phyloP scores from a whole-genome alignment of 2,888 invertebrate genomes.

The Drosophila mulleri region DNA sequence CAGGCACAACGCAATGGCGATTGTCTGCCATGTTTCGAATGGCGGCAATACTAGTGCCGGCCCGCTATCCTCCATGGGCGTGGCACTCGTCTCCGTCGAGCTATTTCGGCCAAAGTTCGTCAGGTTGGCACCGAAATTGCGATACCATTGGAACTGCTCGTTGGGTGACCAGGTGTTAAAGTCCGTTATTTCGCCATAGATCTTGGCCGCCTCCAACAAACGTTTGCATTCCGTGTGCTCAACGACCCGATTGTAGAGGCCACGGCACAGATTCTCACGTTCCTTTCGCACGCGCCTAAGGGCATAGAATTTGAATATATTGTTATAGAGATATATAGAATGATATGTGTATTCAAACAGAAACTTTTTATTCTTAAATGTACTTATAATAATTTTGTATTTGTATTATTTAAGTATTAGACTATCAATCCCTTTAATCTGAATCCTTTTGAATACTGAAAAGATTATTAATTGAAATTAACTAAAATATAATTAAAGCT shows the following conservation, averaged over 20 bases:
- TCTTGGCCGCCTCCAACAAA: conserved; percentile 85
- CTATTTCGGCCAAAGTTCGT: conserved; percentile 67
- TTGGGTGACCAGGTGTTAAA: conserved; percentile 83
- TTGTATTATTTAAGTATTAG: too few relatives aligned
- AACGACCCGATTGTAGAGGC: conserved; percentile 87
- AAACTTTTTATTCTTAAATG: background rate
- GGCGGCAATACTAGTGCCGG: conserved; percentile 90
- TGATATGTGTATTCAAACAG: background rate
- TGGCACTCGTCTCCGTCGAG: conserved; percentile 35
- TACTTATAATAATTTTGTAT: background rate
- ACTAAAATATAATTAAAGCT: too few relatives aligned
- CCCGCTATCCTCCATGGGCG: conserved; percentile 62
- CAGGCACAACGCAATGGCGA: conserved; percentile 94
- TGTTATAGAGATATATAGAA: too few relatives aligned
- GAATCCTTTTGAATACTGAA: too few relatives aligned
- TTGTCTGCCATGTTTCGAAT: conserved; percentile 95
- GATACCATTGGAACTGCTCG: conserved; percentile 76
- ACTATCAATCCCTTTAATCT: too few relatives aligned
- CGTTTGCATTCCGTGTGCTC: conserved; percentile 88
- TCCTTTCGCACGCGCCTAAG: conserved; percentile 91
- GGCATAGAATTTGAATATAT: too few relatives aligned
- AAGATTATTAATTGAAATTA: too few relatives aligned
- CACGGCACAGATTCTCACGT: conserved; percentile 90
- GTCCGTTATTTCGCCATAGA: conserved; percentile 84
- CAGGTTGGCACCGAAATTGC: conserved; percentile 77